Base-by-base conservation (phyloP, 2,797 vertebrate species). In the Gastrophryne carolinensis region DNA sequence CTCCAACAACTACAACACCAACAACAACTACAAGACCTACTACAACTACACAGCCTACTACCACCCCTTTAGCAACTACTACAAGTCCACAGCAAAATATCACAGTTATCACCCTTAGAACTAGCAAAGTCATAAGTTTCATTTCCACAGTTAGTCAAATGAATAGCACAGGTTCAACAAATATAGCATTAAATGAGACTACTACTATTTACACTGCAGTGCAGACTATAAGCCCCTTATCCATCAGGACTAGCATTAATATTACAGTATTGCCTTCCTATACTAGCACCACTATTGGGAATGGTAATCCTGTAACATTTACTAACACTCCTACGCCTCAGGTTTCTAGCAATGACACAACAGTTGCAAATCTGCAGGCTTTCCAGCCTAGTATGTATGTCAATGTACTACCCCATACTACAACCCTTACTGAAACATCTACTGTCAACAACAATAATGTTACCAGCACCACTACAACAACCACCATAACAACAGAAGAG, bases 401-500 rank as follows among this genome's bases (percentile, higher is more conserved):
- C 3, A 47, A 37, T 24, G 26, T 19, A 15, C 74, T 66, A 15
- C 11, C 27, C 5, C 24, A 70, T 44, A 76, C 56, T 17, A 41
- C 15, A 17, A 76, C 66, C 8, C 2, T 49, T 11, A 70, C 74
- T 19, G 66, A 70, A 9, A 76, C 74, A 5, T 44, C 30, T 41
- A 63, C 65, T 13, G 17, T 34, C 6, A 37, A 61, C 10, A 34
- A 30, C 0, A 11, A 19, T 10, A 60, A 60, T 30, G 12, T 69
- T 19, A 54, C 47, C 8, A 54, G 44, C 17, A 75, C 74, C 2
- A 63, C 66, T 12, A 76, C 66, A 70, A 47, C n/a, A 39, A 76
- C 73, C 29, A 76, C 74, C 13, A 76, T 39, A 26, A 70, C 35
- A 52, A 76, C 44, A 32, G 58, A 64, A 3, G 74, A 76, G 21